These are phyloP conservation scores for Phenganax marumi DNA, from an alignment of 92 coral and sea anemone species.

Conservation along the genomic window DNA sequence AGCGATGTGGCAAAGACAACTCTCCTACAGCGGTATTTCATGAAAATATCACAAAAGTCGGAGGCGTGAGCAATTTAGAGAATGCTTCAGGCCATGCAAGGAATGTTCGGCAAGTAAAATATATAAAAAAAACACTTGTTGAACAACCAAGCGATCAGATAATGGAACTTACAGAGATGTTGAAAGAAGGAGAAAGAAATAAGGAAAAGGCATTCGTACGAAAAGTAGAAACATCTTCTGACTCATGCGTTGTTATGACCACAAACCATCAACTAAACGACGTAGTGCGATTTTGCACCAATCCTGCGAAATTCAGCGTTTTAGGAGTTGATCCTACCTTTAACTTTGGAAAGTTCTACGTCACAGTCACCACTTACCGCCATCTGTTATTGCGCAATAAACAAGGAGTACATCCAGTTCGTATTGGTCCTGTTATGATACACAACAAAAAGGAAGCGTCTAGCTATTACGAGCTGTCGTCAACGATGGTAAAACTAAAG, in stretches of 20 bases:
- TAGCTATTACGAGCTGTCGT: constrained; percentile 37
- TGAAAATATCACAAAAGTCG: neutral
- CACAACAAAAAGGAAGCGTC: constrained; percentile 50
- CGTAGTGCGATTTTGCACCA: constrained; percentile 46
- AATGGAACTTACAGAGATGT: neutral
- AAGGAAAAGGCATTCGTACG: constrained; percentile 25
- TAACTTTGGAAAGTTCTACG: constrained; percentile 51
- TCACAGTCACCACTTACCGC: constrained; percentile 49
- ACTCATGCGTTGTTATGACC: constrained; percentile 57
- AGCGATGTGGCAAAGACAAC: neutral
- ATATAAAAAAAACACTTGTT: neutral
- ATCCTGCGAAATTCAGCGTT: constrained; percentile 54
- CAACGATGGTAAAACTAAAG: constrained; percentile 44
- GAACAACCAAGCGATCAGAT: neutral
- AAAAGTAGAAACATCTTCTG: constrained; percentile 46
- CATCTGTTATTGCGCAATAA: constrained; percentile 49
- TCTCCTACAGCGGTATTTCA: neutral
- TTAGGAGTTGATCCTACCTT: no score
- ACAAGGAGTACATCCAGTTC: constrained; percentile 43
- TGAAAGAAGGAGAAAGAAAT: neutral
- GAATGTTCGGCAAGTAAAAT: neutral
- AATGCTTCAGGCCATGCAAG: constrained; percentile 3
- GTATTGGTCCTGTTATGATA: constrained; percentile 46
- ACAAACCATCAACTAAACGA: constrained; percentile 57
- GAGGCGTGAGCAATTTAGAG: neutral